A percentile compares a stretch with the other conserved stretches of the same genome.
phyloP scores from a whole-genome alignment of 2,113 vertebrate species.

The Kryptolebias marmoratus region DNA sequence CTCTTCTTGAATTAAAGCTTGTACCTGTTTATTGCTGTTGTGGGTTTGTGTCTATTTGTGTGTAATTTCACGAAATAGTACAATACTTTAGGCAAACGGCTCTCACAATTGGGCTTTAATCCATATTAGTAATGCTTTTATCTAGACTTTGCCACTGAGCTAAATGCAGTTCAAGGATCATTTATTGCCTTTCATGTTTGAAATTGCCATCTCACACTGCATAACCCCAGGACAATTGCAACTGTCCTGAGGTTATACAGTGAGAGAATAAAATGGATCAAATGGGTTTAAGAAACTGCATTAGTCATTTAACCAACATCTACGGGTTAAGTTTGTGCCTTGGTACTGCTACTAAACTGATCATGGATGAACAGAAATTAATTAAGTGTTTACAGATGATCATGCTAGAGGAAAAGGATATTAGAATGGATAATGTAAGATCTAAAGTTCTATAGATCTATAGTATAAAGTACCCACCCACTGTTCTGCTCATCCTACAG shows the following conservation, averaged over 20 bases:
- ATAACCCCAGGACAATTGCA: background rate
- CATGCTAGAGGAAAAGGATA: background rate
- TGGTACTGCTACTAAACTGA: background rate
- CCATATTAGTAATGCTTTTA: background rate
- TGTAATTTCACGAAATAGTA: background rate
- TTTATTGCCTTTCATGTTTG: constrained; percentile 1
- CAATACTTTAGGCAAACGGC: background rate
- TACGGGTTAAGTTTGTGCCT: constrained; percentile 4
- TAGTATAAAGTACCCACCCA: background rate
- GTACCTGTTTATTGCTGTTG: background rate
- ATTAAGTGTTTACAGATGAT: background rate
- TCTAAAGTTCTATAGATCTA: background rate
- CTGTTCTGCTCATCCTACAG: constrained; percentile 70
- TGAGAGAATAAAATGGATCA: background rate
- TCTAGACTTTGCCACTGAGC: background rate
- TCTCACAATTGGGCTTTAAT: background rate
- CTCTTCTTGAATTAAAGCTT: background rate
- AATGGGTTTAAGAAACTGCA: constrained; percentile 1
- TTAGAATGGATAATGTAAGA: background rate
- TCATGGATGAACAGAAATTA: background rate
- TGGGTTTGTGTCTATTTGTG: background rate
- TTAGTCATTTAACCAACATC: background rate
- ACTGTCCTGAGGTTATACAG: constrained; percentile 8
- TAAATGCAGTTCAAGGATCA: background rate
- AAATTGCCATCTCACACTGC: constrained; percentile 1